Percentiles rank a stretch among this genome's conserved stretches.
phyloP scores from a whole-genome alignment of 2,113 vertebrate genomes.

The Ardeotis arabs region DNA sequence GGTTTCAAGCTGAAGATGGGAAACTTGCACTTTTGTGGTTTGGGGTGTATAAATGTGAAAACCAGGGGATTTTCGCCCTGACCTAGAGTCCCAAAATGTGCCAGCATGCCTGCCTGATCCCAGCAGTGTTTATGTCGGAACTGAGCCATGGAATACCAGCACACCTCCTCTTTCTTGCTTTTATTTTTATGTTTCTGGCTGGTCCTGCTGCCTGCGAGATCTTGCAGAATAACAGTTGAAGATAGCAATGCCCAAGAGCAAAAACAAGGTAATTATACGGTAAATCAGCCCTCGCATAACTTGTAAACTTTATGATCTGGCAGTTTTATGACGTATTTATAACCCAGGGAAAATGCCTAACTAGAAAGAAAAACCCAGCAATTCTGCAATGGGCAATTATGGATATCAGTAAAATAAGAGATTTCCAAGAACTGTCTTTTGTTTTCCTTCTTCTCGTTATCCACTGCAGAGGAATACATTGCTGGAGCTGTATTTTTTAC shows the following conservation, averaged over 20 bases:
- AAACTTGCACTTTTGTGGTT: slow-evolving; percentile 37
- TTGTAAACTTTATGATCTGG: slow-evolving; percentile 36
- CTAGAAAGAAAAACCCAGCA: slow-evolving; percentile 23
- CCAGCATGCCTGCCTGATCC: slow-evolving; percentile 11
- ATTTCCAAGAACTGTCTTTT: slow-evolving; percentile 39
- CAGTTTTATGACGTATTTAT: slow-evolving; percentile 14
- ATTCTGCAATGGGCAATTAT: background rate
- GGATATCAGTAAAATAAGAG: background rate
- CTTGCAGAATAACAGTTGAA: background rate
- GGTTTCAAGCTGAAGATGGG: slow-evolving; percentile 32
- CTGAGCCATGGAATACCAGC: background rate
- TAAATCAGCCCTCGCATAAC: background rate
- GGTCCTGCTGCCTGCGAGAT: background rate
- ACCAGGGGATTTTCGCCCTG: slow-evolving; percentile 44
- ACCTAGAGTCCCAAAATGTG: background rate
- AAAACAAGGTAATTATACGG: slow-evolving; percentile 9
- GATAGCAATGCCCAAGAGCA: background rate
- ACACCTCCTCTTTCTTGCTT: background rate
- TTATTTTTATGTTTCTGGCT: slow-evolving; percentile 19
- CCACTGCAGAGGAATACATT: background rate
- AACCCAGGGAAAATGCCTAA: slow-evolving; percentile 8
- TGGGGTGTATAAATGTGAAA: slow-evolving; percentile 18
- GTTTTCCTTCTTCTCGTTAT: background rate
- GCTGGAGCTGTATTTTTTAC: background rate
- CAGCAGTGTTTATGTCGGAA: background rate